phyloP scores from a whole-genome alignment of 2,113 vertebrate species.

The Ginglymostoma cirratum region DNA sequence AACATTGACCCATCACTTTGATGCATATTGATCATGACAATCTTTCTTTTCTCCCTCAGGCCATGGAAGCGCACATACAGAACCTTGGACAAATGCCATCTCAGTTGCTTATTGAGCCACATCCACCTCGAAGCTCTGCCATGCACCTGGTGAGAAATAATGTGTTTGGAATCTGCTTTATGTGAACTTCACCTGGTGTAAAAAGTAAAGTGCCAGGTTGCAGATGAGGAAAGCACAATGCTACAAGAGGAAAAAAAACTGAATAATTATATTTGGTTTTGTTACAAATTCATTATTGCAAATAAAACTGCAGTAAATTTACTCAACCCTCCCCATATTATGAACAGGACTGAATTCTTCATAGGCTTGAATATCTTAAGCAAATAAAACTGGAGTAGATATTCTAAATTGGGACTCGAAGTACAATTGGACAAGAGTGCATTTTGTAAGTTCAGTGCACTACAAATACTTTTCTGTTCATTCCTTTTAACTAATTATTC shows the following conservation, averaged over 20 bases:
- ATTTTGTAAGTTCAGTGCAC: not conserved
- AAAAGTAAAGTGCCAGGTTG: not conserved
- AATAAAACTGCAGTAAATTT: not conserved
- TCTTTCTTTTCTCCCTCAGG: conserved; percentile 74
- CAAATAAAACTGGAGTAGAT: not conserved
- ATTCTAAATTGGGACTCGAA: not conserved
- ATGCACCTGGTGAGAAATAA: conserved; percentile 95
- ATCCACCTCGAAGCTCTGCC: conserved; percentile 97
- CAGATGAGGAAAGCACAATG: not conserved
- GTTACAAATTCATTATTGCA: not conserved
- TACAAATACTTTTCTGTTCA: not conserved
- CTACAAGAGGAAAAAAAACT: not conserved
- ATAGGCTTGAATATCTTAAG: not conserved
- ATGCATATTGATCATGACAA: conserved; percentile 82
- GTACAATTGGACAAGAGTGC: not conserved
- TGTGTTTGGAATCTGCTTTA: conserved; percentile 45
- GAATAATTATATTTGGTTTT: not conserved
- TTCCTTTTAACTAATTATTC: not conserved
- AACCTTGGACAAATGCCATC: conserved; percentile 98
- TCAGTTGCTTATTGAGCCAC: conserved; percentile 99
- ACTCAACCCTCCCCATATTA: not conserved
- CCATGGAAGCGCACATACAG: conserved; percentile 95
- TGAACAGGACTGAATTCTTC: not conserved
- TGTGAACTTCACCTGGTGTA: not conserved
- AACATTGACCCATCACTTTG: conserved; percentile 84